phyloP scores from a whole-genome alignment of 2,113 vertebrate genomes.

The Ceyx melanurus region DNA sequence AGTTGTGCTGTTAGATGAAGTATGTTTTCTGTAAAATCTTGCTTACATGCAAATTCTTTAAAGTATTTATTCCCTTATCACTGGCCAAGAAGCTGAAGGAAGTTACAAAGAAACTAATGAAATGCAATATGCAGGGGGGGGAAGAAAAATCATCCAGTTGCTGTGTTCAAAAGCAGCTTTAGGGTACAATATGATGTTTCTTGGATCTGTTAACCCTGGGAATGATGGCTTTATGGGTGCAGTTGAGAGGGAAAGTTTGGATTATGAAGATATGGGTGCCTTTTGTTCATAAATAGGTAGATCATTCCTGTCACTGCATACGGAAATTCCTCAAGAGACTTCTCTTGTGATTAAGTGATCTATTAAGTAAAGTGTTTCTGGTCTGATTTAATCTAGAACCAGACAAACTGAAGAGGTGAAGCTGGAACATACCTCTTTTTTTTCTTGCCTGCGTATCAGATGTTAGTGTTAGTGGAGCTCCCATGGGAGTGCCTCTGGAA shows the following conservation, averaged over 20 bases:
- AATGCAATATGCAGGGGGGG: background rate
- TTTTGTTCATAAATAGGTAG: background rate
- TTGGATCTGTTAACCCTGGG: background rate
- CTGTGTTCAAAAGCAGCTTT: background rate
- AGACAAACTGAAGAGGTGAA: background rate
- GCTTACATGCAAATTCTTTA: rapidly evolving
- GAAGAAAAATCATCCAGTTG: background rate
- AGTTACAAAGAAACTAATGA: background rate
- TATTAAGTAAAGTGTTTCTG: background rate
- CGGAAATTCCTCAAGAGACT: background rate
- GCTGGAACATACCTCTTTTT: background rate
- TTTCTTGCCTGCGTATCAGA: background rate
- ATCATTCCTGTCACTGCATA: background rate
- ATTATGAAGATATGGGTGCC: background rate
- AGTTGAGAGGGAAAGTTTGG: background rate
- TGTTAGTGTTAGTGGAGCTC: background rate
- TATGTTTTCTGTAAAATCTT: background rate
- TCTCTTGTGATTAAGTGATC: background rate
- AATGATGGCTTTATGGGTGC: background rate
- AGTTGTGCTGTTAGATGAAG: background rate
- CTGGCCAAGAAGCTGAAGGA: background rate
- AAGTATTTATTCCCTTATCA: background rate
- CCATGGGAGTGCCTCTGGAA: rapidly evolving
- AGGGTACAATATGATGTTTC: no score
- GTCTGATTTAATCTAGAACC: background rate